Percentiles rank a stretch among this genome's conserved stretches.
Conservation (phyloP, 2,888 invertebrate genomes). For the Enchytraeus crypticus region DNA sequence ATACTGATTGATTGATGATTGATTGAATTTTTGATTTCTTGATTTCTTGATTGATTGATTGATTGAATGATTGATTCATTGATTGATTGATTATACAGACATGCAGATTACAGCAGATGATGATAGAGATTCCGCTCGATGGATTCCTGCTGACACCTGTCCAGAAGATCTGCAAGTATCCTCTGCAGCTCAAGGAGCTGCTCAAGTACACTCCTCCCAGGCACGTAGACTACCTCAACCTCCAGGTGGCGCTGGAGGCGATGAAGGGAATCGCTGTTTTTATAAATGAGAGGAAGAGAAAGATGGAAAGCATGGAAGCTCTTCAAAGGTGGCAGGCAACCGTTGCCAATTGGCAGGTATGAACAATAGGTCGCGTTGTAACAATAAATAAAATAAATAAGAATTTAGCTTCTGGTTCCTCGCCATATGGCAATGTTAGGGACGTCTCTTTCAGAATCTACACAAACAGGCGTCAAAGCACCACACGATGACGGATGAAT, state of each 20-base stretch:
- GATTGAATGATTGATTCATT: no score
- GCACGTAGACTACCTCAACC: slow-evolving; percentile 41
- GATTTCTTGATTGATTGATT: no score
- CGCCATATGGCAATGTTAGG: no score
- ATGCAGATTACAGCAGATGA: slow-evolving; percentile 68
- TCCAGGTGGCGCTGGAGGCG: slow-evolving; percentile 60
- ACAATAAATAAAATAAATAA: neutral
- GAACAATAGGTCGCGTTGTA: neutral
- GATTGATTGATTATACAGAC: no score
- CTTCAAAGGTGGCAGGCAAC: slow-evolving; percentile 61
- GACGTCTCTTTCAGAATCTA: no score
- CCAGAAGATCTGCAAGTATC: slow-evolving; percentile 81
- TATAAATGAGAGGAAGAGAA: slow-evolving; percentile 67
- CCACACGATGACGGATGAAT: no score
- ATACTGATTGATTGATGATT: no score
- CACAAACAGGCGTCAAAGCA: no score
- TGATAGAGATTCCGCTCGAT: slow-evolving; percentile 74
- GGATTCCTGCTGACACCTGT: slow-evolving; percentile 77
- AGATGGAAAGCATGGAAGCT: slow-evolving; percentile 62
- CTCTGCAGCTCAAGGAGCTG: slow-evolving; percentile 71
- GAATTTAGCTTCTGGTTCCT: no score
- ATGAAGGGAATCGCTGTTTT: slow-evolving; percentile 59
- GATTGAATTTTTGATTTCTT: no score
- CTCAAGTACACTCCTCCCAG: slow-evolving; percentile 58
- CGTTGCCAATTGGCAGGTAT: slow-evolving; percentile 67